Evolutionary conservation across 2,888 invertebrate species (phyloP).

Genomic region (Xestia sexstrigata): DNA sequence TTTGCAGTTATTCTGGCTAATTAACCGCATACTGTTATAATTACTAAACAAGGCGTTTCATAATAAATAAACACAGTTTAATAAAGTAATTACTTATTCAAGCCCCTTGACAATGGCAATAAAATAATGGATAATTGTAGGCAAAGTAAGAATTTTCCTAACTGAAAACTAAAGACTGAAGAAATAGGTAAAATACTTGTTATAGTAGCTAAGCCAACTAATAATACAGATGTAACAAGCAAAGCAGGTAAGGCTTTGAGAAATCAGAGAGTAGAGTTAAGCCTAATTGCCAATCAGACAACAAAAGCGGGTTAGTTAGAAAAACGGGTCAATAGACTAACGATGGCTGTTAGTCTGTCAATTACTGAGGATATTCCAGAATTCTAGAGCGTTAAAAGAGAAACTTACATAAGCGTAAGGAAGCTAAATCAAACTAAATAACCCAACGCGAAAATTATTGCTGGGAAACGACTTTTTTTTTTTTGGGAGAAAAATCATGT

Average conservation of each 20-base stretch:
- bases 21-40: background rate
- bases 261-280: background rate
- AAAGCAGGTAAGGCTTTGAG: constrained; percentile 11
- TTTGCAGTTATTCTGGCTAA: constrained; percentile 8
- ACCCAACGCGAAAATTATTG: too few relatives aligned
- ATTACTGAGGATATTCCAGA: background rate
- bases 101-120: background rate
- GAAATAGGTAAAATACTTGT: constrained; percentile 1
- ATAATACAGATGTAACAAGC: background rate
- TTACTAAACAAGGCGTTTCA: constrained; percentile 5
- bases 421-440: background rate
- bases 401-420: background rate
- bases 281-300: constrained; percentile 21
- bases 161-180: background rate
- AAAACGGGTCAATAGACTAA: background rate
- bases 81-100: constrained; percentile 12
- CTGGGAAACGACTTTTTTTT: too few relatives aligned
- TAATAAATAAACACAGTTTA: constrained; percentile 1
- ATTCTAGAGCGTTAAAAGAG: background rate
- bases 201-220: background rate
- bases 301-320: constrained; percentile 1
- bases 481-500: too few relatives aligned
- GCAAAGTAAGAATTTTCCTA: background rate
- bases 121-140: constrained; percentile 3
- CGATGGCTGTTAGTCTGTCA: background rate